Evolutionary conservation across 2,113 vertebrate genomes (phyloP).

Genomic region (Eptesicus fuscus): DNA sequence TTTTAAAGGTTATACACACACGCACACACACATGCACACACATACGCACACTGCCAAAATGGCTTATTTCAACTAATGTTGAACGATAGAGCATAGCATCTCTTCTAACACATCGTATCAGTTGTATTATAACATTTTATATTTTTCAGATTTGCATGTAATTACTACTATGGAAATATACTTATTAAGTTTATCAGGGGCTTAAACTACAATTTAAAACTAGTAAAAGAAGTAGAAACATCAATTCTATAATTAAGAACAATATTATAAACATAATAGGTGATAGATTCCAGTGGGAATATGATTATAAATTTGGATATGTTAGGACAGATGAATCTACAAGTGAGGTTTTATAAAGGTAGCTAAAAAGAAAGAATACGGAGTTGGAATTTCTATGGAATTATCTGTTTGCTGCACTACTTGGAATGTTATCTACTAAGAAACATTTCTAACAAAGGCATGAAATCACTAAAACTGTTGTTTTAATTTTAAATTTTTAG

Average conservation of each 20-base stretch:
- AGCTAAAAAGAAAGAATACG: neutral
- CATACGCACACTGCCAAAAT: neutral
- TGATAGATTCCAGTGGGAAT: neutral
- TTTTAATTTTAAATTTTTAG: neutral
- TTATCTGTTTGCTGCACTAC: neutral
- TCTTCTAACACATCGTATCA: neutral
- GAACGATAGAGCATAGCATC: neutral
- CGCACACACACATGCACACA: neutral
- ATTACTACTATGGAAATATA: neutral
- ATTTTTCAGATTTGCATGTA: conserved; percentile 10
- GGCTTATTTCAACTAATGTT: neutral
- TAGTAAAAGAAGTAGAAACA: neutral
- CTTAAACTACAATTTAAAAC: neutral
- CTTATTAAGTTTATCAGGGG: neutral
- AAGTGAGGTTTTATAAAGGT: neutral
- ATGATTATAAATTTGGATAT: neutral
- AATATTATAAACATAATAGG: neutral
- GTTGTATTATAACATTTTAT: neutral
- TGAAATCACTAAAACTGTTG: neutral
- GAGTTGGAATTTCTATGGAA: neutral
- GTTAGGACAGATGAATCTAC: neutral
- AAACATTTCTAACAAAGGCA: neutral
- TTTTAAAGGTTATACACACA: neutral
- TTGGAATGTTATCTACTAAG: neutral
- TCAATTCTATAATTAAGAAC: neutral